Evolutionary conservation across 2,888 invertebrate genomes (phyloP).

Genomic region (Apodemia hepburni): DNA sequence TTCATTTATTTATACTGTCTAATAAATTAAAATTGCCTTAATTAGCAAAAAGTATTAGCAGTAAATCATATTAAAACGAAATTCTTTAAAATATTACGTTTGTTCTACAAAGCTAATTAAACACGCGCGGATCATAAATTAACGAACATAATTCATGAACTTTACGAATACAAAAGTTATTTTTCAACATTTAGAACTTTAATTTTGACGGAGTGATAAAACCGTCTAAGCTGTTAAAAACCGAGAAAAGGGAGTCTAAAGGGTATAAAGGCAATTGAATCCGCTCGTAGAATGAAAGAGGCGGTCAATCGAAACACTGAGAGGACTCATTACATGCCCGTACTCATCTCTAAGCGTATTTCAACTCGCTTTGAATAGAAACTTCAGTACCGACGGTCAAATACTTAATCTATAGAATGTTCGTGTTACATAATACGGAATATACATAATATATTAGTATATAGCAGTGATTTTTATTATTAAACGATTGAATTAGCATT

Average conservation of each 20-base stretch:
- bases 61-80: not conserved
- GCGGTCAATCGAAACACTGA: slow-evolving; percentile 71
- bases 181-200: slow-evolving; percentile 27
- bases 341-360: slow-evolving; percentile 28
- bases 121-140: slow-evolving; percentile 8
- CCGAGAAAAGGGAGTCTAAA: slow-evolving; percentile 53
- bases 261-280: slow-evolving; percentile 65
- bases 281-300: slow-evolving; percentile 51
- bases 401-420: slow-evolving; percentile 4
- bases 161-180: slow-evolving; percentile 12
- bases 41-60: not conserved
- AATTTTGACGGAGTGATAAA: slow-evolving; percentile 29
- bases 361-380: slow-evolving; percentile 9
- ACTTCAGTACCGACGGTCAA: not conserved
- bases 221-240: slow-evolving; percentile 42
- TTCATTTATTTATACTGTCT: too few species aligned
- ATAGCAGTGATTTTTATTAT: not conserved
- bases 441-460: not conserved
- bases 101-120: slow-evolving; percentile 3
- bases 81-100: not conserved
- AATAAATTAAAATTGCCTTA: not conserved
- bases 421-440: not conserved
- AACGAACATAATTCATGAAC: not conserved
- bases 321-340: slow-evolving; percentile 64
- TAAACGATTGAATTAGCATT: not conserved